phyloP scores from a whole-genome alignment of 2,797 vertebrate species.

The Mormyrus proboscirostris region DNA sequence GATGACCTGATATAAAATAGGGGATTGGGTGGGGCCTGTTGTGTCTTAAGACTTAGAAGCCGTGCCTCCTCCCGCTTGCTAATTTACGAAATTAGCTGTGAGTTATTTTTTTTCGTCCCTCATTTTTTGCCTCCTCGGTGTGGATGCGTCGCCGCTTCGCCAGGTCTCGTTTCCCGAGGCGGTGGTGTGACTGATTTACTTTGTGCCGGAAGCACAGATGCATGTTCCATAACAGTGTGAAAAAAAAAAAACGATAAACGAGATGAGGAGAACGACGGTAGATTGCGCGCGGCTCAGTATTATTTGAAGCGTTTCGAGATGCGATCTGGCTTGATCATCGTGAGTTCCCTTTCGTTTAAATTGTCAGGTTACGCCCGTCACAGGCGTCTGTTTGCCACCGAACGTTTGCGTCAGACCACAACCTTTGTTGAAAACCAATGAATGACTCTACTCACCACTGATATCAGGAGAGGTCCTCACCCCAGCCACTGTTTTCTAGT shows the following conservation, averaged over 20 bases:
- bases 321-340: slow-evolving; percentile 45
- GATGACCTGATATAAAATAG: slow-evolving; percentile 52
- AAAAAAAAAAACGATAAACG: slow-evolving; percentile 19
- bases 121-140: slow-evolving; percentile 37
- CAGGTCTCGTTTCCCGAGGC: background rate
- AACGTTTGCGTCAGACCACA: slow-evolving; percentile 54
- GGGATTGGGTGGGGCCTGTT: slow-evolving; percentile 30
- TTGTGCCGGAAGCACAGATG: slow-evolving; percentile 50
- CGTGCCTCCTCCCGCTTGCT: slow-evolving; percentile 54
- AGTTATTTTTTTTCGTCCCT: slow-evolving; percentile 37
- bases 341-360: slow-evolving; percentile 49
- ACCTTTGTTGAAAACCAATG: slow-evolving; percentile 27
- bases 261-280: slow-evolving; percentile 25
- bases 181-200: slow-evolving; percentile 38
- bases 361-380: slow-evolving; percentile 50
- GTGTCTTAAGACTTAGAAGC: slow-evolving; percentile 39
- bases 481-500: slow-evolving; percentile 67
- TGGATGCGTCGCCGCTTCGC: slow-evolving; percentile 42
- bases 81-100: slow-evolving; percentile 59
- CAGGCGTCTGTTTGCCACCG: slow-evolving; percentile 45
- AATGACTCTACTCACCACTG: slow-evolving; percentile 50
- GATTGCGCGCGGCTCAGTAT: slow-evolving; percentile 25
- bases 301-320: slow-evolving; percentile 31
- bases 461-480: slow-evolving; percentile 50
- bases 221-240: slow-evolving; percentile 38